Percentiles rank a stretch among this genome's conserved stretches.
Evolutionary conservation across 2,888 invertebrate genomes (phyloP).

Genomic region (Congeria kusceri): DNA sequence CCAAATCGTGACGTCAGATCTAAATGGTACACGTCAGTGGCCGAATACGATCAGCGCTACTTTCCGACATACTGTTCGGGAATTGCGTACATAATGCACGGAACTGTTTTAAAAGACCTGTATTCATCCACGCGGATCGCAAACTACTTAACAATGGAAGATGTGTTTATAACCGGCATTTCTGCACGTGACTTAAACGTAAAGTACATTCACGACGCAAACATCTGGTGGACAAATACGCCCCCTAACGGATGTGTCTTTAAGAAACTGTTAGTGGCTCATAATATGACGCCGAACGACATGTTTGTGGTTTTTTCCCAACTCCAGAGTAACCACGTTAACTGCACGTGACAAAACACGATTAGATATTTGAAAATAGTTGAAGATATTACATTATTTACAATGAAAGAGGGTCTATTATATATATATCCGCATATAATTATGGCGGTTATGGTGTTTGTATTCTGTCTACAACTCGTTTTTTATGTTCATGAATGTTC

Average conservation of each 20-base stretch:
- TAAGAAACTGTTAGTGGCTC: constrained; percentile 68
- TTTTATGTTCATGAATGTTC: too few relatives aligned
- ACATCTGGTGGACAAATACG: constrained; percentile 66
- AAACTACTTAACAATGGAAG: constrained; percentile 94
- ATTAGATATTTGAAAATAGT: constrained; percentile 36
- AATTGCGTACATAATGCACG: constrained; percentile 94
- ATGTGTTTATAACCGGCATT: constrained; percentile 96
- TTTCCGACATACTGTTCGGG: constrained; percentile 98
- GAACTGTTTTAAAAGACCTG: constrained; percentile 90
- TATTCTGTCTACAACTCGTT: too few relatives aligned
- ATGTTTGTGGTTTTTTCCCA: constrained; percentile 61
- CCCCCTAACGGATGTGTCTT: constrained; percentile 70
- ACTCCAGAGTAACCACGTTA: constrained; percentile 42
- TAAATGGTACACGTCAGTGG: constrained; percentile 54
- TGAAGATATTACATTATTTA: background rate
- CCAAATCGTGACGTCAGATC: constrained; percentile 44
- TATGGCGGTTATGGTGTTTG: too few relatives aligned
- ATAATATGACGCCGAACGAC: constrained; percentile 64
- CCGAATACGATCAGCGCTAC: constrained; percentile 87
- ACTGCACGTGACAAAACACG: constrained; percentile 52
- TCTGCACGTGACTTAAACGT: constrained; percentile 91
- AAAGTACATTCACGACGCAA: constrained; percentile 64
- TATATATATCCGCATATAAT: too few relatives aligned
- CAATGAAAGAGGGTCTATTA: too few relatives aligned
- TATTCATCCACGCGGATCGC: constrained; percentile 90